Conservation (phyloP, 1,140 invertebrate species). For the Bombus affinis region DNA sequence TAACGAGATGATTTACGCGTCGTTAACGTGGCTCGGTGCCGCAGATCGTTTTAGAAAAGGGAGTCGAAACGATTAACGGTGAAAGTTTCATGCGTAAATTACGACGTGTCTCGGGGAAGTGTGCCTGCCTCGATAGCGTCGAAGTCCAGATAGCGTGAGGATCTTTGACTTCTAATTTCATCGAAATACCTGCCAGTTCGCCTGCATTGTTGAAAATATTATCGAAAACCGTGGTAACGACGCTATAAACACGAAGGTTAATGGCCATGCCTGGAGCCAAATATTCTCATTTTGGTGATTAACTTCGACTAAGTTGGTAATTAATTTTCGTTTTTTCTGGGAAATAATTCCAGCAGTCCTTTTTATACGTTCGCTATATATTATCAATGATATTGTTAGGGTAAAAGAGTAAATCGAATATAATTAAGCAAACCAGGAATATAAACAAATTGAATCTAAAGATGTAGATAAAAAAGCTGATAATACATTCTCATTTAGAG, state of each 20-base stretch:
- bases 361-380: neutral
- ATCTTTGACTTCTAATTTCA: slow-evolving; percentile 29
- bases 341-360: neutral
- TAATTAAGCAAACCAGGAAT: neutral
- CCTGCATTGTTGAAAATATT: neutral
- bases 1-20: slow-evolving; percentile 59
- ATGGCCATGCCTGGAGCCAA: neutral
- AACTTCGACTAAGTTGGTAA: slow-evolving; percentile 16
- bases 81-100: slow-evolving; percentile 57
- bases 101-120: slow-evolving; percentile 37
- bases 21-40: slow-evolving; percentile 26
- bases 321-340: neutral
- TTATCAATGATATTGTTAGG: neutral
- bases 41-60: slow-evolving; percentile 33
- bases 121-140: neutral
- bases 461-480: neutral
- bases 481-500: neutral
- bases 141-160: neutral
- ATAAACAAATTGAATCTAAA: neutral
- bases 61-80: slow-evolving; percentile 51
- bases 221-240: neutral
- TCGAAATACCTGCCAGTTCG: slow-evolving; percentile 9
- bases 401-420: neutral
- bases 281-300: slow-evolving; percentile 24
- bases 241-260: slow-evolving; percentile 36